Evolutionary conservation across 2,797 vertebrate species (phyloP).

Genomic region (Xiphophorus birchmanni): DNA sequence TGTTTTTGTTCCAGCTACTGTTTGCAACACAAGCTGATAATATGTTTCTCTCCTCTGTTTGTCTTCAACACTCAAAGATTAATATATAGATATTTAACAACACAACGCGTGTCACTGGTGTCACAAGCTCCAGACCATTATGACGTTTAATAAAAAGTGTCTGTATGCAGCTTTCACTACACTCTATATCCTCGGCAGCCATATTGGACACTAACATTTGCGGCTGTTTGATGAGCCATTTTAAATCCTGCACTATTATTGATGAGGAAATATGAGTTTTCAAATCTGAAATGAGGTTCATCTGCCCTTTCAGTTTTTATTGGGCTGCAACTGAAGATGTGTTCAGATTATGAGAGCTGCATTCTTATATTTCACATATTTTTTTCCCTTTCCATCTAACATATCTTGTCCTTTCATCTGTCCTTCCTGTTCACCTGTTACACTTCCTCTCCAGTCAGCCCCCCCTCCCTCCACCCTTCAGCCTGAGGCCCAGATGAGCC

Average conservation of each 20-base stretch:
- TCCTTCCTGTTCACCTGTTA: constrained; percentile 52
- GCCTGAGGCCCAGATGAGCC: constrained; percentile 64
- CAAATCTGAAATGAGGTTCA: neutral
- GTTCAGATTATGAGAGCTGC: constrained; percentile 8
- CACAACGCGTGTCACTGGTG: neutral
- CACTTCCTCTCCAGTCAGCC: constrained; percentile 69
- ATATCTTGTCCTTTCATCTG: constrained; percentile 30
- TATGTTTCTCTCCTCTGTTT: neutral
- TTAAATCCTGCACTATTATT: neutral
- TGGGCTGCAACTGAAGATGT: neutral
- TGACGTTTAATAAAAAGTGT: neutral
- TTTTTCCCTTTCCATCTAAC: neutral
- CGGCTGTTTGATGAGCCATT: neutral
- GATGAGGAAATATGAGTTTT: neutral
- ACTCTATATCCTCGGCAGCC: neutral
- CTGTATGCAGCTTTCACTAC: neutral
- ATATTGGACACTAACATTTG: neutral
- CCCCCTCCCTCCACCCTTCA: constrained; percentile 77
- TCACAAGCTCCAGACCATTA: neutral
- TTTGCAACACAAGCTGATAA: neutral
- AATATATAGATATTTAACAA: neutral
- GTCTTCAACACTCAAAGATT: neutral
- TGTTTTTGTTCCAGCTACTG: neutral
- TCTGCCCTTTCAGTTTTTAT: neutral
- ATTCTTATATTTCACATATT: neutral